Conservation (phyloP, 64 coral and sea anemone species). For the Catalaphyllia jardinei region DNA sequence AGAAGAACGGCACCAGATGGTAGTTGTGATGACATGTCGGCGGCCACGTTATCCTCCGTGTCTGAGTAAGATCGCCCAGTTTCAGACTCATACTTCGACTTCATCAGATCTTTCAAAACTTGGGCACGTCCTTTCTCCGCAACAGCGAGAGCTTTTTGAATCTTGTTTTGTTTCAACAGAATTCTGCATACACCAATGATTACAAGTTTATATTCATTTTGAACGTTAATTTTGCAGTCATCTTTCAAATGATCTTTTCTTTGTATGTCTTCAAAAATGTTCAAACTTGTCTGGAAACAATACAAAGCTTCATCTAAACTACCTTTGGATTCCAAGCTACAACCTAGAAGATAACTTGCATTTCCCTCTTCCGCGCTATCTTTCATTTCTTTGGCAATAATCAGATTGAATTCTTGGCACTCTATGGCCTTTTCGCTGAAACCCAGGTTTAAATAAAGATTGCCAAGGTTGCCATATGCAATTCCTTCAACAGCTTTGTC, state of each 20-base stretch:
- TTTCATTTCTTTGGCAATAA: background rate
- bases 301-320: background rate
- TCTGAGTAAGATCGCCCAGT: background rate
- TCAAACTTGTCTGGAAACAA: background rate
- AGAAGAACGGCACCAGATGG: too few species aligned
- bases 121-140: background rate
- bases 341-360: background rate
- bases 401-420: background rate
- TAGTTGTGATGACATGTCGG: too few species aligned
- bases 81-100: background rate
- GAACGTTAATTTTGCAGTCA: background rate
- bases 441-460: background rate
- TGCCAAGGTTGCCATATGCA: background rate
- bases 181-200: background rate
- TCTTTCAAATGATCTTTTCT: background rate
- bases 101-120: background rate
- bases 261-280: background rate
- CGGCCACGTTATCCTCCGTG: too few species aligned
- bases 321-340: background rate
- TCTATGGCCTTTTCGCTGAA: background rate
- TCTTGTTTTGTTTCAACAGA: background rate
- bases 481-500: background rate
- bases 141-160: background rate
- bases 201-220: background rate
- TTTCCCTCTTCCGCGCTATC: background rate